Base-by-base conservation (phyloP, 2,113 vertebrate genomes). In the Tretioscincus oriximinensis region DNA sequence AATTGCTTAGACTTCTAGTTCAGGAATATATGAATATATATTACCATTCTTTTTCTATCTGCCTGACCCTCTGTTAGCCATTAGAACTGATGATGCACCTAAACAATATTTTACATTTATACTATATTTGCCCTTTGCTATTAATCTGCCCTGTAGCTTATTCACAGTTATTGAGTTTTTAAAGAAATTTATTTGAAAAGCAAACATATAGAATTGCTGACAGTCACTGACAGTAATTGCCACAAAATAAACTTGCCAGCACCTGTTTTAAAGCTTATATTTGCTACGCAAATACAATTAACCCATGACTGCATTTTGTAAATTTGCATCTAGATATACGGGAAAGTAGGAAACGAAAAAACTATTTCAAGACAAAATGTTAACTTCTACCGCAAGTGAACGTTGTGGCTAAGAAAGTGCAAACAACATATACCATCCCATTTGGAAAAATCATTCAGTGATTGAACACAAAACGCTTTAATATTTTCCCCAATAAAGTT, bases 301-400 rank as follows among this genome's bases (percentile, higher is more conserved):
- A 88, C 79, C 80, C 82, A 88, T 78, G 85, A 84, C 84, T 92
- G 83, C 88, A 74, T 83, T 66, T 86, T 29, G 77, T 86, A 77
- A 74, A 82, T 66, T 86, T n/a, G 76, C 87, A 77, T 82, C 79
- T 83, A 89, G 90, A 90, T 83, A 90, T 77, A 76, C 66, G 63
- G 35, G 67, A 88, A 88, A 92, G 78, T 26, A 90, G 89, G 92
- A 95, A 95, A 89, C 71, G 85, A 92, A 86, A 93, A 84, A 1
- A 77, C 90, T 69, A 84, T 90, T 92, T 88, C 73, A 72, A 84
- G 81, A 81, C 45, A 18, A 89, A 67, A 88, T 88, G 76, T 65
- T 22, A 91, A 92, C 85, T 93, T 93, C 92, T 81, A 90, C 87
- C 81, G 91, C 89, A 93, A 73, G 22, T 89, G 88, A 81, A 21